Conservation (phyloP, 2,113 vertebrate species). For the Picathartes gymnocephalus region DNA sequence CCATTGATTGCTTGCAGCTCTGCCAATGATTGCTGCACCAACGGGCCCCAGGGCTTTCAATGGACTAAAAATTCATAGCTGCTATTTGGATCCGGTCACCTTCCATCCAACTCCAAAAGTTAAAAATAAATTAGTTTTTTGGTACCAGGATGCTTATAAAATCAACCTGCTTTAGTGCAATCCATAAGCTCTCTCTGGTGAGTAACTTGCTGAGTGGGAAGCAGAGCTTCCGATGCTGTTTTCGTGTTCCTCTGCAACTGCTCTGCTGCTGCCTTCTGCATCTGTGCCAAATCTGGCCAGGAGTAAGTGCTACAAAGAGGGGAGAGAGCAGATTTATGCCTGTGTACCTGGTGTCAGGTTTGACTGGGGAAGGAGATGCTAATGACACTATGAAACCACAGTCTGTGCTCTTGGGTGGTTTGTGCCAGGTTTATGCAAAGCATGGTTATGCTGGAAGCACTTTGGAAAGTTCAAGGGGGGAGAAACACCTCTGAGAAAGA, state of each 20-base stretch:
- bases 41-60: neutral
- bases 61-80: neutral
- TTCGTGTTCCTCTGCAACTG: neutral
- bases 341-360: neutral
- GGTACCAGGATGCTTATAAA: neutral
- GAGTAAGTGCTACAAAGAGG: neutral
- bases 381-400: fast-evolving
- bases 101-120: neutral
- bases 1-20: neutral
- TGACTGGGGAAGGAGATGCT: neutral
- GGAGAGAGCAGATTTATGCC: neutral
- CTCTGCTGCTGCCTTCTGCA: neutral
- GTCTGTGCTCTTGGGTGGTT: neutral
- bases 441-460: fast-evolving
- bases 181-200: neutral
- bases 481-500: neutral
- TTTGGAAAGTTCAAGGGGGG: neutral
- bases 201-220: neutral
- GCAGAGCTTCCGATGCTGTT: neutral
- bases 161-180: neutral
- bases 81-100: neutral
- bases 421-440: neutral
- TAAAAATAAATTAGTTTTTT: neutral
- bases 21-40: neutral
- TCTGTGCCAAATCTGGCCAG: neutral